These are phyloP conservation scores for Lacanobia oleracea DNA, from an alignment of 2,888 invertebrate species.

Conservation along the genomic window DNA sequence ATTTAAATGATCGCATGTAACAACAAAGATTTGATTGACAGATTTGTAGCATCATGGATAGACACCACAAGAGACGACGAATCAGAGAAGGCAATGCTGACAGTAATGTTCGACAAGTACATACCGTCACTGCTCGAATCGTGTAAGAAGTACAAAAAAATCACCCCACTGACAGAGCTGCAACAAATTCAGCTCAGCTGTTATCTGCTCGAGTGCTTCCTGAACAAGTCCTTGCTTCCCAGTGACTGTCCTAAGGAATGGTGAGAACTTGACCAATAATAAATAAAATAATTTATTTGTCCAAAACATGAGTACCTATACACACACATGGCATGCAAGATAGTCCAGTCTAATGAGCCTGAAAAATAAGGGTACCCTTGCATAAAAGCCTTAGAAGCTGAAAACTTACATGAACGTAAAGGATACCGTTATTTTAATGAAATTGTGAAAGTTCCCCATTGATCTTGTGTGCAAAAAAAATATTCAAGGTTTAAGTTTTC, in stretches of 20 bases:
- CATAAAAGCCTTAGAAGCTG: too few relatives aligned
- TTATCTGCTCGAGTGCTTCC: slow-evolving; percentile 95
- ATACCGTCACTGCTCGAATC: slow-evolving; percentile 96
- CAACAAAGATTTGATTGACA: slow-evolving; percentile 67
- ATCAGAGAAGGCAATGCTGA: slow-evolving; percentile 94
- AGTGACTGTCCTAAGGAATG: slow-evolving; percentile 98
- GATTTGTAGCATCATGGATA: slow-evolving; percentile 97
- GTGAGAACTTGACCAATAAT: slow-evolving; percentile 81
- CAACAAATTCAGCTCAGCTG: slow-evolving; percentile 97
- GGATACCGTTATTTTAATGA: too few relatives aligned
- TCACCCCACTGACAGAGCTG: slow-evolving; percentile 97
- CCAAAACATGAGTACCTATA: too few relatives aligned
- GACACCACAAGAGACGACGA: slow-evolving; percentile 93
- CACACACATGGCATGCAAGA: too few relatives aligned
- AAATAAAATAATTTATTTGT: too few relatives aligned
- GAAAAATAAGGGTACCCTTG: too few relatives aligned
- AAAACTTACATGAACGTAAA: too few relatives aligned
- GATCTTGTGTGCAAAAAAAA: too few relatives aligned
- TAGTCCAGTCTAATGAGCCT: too few relatives aligned
- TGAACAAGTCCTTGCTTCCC: slow-evolving; percentile 95
- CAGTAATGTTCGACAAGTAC: slow-evolving; percentile 98
- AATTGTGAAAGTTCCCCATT: too few relatives aligned
- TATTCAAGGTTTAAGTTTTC: too few relatives aligned
- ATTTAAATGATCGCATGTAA: neutral
- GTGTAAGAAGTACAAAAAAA: slow-evolving; percentile 95